phyloP scores from a whole-genome alignment of 1,140 invertebrate species.

The Eumeta japonica region DNA sequence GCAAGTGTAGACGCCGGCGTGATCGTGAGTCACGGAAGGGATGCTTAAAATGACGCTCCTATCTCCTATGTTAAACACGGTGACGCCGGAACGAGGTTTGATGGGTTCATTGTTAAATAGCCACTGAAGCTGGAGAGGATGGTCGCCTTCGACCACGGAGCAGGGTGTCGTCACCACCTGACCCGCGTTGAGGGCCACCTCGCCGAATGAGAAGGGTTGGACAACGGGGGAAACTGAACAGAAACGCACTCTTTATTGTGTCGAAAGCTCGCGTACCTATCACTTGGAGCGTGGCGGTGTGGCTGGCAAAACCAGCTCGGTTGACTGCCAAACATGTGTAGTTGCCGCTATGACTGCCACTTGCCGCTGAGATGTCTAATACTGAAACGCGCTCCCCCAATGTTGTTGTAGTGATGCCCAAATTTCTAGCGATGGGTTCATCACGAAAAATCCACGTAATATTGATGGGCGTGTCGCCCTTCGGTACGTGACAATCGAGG shows the following conservation, averaged over 20 bases:
- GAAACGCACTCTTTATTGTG: slow-evolving; percentile 27
- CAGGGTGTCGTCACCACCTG: slow-evolving; percentile 67
- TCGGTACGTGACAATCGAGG: slow-evolving; percentile 62
- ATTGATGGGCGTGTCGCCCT: slow-evolving; percentile 58
- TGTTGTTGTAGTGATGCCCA: slow-evolving; percentile 53
- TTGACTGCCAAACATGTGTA: slow-evolving; percentile 72
- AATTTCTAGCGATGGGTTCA: slow-evolving; percentile 28
- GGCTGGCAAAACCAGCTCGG: slow-evolving; percentile 64
- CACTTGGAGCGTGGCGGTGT: slow-evolving; percentile 64
- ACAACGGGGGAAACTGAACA: slow-evolving; percentile 70
- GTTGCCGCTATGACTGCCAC: slow-evolving; percentile 64
- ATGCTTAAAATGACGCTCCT: slow-evolving; percentile 68
- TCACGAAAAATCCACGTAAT: slow-evolving; percentile 55
- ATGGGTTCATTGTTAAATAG: slow-evolving; percentile 63
- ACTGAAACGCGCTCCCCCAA: slow-evolving; percentile 58
- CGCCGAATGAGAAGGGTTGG: slow-evolving; percentile 71
- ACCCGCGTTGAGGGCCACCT: slow-evolving; percentile 67
- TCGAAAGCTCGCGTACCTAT: slow-evolving; percentile 62
- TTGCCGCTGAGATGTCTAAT: slow-evolving; percentile 58
- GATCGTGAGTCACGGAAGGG: slow-evolving; percentile 60
- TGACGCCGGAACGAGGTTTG: slow-evolving; percentile 50
- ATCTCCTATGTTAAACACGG: slow-evolving; percentile 63
- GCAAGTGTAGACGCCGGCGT: slow-evolving; percentile 68
- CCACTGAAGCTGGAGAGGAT: slow-evolving; percentile 71
- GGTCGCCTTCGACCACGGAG: slow-evolving; percentile 73